Evolutionary conservation across 2,797 vertebrate species (phyloP), one percentile per base, ranked within the genome.

Genomic region (Darevskia nairensis): DNA sequence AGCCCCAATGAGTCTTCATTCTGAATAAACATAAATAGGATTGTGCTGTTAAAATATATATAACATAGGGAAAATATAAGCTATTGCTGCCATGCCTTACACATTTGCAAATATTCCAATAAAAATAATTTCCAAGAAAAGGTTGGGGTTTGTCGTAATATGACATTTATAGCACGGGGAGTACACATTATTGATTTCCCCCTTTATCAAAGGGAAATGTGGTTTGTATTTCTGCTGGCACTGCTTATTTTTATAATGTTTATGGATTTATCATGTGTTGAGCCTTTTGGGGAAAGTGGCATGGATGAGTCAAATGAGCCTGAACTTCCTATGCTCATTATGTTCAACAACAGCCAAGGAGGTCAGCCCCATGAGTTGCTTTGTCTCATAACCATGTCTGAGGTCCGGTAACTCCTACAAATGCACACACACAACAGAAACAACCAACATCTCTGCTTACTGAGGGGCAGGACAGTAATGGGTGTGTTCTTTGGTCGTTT

Each of bases 401-500:
- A 55, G 13, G 6, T 19, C 44, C 59, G 17, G 64, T 1, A 32
- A 64, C 46, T 35, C 27, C 25, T 50, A 83, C 19, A 84, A 71
- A 71, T 6, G 39, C 27, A 55, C 25, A 50, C 7, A 68, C 39
- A 74, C 13, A 44, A 13, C 11, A 41, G 35, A 35, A 0, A 0
- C 59, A 0, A 5, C n/a, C 1, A 55, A 55, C 0, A 1, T 59
- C 86, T 89, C 76, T 94, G 96, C 99, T 99, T 97, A 99, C 99
- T 98, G 94, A 98, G 97, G 0, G 98, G 95, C 89, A 98, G 97
- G 81, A 99, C 98, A 0, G 97, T 97, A 97, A 99, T 98, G 94
- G 98, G 98, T 87, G 98, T 98, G 82, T 99, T 99, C 95, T 98
- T 98, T 0, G 99, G 99, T 85, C 98, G 96, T 96, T 99, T 99